Percentiles rank a stretch among this genome's conserved stretches.
These are phyloP conservation scores for Geotrypetes seraphini DNA, from an alignment of 2,797 vertebrate species.

Conservation along the genomic window DNA sequence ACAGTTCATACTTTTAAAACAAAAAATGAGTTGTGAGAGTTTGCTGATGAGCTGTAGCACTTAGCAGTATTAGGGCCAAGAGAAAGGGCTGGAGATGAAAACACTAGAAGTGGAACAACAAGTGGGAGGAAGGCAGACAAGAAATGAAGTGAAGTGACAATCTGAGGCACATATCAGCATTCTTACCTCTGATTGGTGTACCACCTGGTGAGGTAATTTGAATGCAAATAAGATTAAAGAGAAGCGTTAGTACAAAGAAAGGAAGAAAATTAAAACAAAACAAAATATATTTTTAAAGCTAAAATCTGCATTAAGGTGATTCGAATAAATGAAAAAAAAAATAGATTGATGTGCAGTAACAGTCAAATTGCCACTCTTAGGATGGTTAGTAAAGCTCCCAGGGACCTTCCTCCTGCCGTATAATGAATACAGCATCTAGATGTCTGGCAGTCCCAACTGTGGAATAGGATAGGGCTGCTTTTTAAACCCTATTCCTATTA, in stretches of 20 bases:
- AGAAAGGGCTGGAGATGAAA: slow-evolving; percentile 56
- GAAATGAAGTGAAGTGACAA: slow-evolving; percentile 42
- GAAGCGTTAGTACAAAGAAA: slow-evolving; percentile 82
- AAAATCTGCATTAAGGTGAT: slow-evolving; percentile 39
- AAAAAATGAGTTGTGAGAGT: slow-evolving; percentile 39
- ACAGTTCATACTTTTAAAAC: slow-evolving; percentile 36
- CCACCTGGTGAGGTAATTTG: slow-evolving; percentile 99
- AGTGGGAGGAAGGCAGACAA: slow-evolving; percentile 39
- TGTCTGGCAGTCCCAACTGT: not conserved
- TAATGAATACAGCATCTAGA: slow-evolving; percentile 27
- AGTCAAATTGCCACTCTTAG: slow-evolving; percentile 40
- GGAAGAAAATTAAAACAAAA: slow-evolving; percentile 55
- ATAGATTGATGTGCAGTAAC: slow-evolving; percentile 52
- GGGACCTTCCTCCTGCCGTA: too few species aligned
- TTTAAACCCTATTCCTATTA: slow-evolving; percentile 12
- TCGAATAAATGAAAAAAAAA: slow-evolving; percentile 36
- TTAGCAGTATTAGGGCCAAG: slow-evolving; percentile 41
- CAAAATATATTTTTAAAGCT: slow-evolving; percentile 44
- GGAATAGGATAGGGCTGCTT: slow-evolving; percentile 1
- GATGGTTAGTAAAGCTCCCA: slow-evolving; percentile 43
- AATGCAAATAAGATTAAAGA: slow-evolving; percentile 98
- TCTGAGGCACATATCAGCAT: slow-evolving; percentile 74
- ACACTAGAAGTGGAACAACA: slow-evolving; percentile 39
- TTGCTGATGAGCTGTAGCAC: slow-evolving; percentile 40
- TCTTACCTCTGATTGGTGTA: slow-evolving; percentile 99